A percentile compares a stretch with the other conserved stretches of the same genome.
Evolutionary conservation across 2,888 invertebrate species (phyloP).

Genomic region (Osmoderma eremita): DNA sequence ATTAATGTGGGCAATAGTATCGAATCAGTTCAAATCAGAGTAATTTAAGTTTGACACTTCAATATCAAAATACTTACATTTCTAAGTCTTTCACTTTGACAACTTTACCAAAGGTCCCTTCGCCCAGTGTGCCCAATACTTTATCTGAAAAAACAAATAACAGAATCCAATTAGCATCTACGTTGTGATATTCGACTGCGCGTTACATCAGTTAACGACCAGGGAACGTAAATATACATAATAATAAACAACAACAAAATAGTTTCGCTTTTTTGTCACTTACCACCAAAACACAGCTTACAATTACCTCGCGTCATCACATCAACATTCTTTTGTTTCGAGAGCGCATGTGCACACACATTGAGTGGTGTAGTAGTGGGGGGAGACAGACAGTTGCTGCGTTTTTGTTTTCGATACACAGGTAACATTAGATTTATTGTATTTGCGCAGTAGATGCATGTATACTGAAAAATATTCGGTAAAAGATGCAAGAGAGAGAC

Average conservation of each 20-base stretch:
- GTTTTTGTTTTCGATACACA: background rate
- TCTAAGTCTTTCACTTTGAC: constrained; percentile 97
- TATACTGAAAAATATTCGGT: constrained; percentile 30
- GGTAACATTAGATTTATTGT: background rate
- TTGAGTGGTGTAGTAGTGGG: background rate
- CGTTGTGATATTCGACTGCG: constrained; percentile 1
- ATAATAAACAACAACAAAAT: background rate
- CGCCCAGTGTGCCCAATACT: constrained; percentile 97
- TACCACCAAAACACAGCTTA: constrained; percentile 5
- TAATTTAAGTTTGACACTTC: too few species aligned
- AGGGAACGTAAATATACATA: constrained; percentile 6
- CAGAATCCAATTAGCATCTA: constrained; percentile 40
- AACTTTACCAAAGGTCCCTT: constrained; percentile 99
- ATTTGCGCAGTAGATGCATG: constrained; percentile 7
- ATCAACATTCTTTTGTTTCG: too few species aligned
- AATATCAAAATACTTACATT: constrained; percentile 76
- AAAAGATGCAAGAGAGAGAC: background rate
- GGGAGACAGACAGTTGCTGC: background rate
- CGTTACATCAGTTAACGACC: constrained; percentile 29
- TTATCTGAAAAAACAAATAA: constrained; percentile 80
- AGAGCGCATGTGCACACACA: too few species aligned
- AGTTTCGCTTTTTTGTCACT: constrained; percentile 9
- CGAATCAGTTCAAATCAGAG: too few species aligned
- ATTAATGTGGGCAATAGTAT: too few species aligned
- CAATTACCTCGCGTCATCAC: too few species aligned